These are phyloP conservation scores for Gymnodraco acuticeps DNA, from an alignment of 2,797 vertebrate genomes.

Conservation along the genomic window DNA sequence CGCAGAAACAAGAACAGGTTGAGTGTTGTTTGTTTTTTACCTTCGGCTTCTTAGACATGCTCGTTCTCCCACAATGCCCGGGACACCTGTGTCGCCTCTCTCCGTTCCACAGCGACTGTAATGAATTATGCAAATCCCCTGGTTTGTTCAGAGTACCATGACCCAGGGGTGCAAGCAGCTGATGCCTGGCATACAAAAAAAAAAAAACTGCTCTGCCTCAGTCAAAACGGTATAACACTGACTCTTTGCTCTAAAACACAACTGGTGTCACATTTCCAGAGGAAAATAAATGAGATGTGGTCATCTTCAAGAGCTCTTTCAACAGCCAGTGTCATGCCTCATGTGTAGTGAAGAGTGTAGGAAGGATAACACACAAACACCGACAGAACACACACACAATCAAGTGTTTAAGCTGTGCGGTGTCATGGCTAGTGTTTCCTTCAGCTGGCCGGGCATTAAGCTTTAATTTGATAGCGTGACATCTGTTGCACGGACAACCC, in stretches of 20 bases:
- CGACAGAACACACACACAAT: conserved; percentile 22
- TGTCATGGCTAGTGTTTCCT: conserved; percentile 75
- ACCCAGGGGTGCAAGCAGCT: conserved; percentile 76
- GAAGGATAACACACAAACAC: conserved; percentile 13
- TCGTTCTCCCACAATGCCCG: conserved; percentile 65
- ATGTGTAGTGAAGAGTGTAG: conserved; percentile 49
- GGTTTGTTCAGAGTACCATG: conserved; percentile 76
- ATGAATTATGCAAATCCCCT: conserved; percentile 85
- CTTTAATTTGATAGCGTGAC: conserved; percentile 78
- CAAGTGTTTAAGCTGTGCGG: conserved; percentile 62
- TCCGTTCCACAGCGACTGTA: conserved; percentile 70
- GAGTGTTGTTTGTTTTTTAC: conserved; percentile 64
- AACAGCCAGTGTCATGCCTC: conserved; percentile 59
- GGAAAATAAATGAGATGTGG: conserved; percentile 45
- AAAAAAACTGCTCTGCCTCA: conserved; percentile 52
- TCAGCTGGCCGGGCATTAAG: conserved; percentile 67
- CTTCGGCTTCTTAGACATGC: conserved; percentile 84
- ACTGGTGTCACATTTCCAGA: conserved; percentile 29
- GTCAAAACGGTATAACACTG: conserved; percentile 48
- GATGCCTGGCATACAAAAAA: conserved; percentile 62
- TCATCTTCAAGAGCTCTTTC: conserved; percentile 57
- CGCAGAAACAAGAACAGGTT: conserved; percentile 52
- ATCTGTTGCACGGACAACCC: conserved; percentile 70
- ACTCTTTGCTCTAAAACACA: conserved; percentile 49
- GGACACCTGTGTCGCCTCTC: conserved; percentile 73